Conservation (phyloP, 2,888 invertebrate species). For the Melanostoma mellinum region DNA sequence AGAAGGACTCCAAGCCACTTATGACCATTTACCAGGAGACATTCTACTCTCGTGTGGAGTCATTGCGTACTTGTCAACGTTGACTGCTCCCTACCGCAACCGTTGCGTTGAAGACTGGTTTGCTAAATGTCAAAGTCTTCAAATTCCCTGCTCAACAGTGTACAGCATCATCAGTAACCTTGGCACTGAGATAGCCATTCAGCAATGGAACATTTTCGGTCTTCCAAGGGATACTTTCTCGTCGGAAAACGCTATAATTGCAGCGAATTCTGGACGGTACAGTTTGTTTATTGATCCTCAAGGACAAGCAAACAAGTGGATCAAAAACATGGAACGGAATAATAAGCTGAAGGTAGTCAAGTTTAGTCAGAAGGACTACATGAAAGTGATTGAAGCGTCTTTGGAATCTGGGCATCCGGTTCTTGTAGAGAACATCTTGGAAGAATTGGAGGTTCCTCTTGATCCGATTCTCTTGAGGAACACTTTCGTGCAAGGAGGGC, state of each 20-base stretch:
- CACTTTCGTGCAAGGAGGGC: slow-evolving; percentile 90
- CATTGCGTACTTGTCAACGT: slow-evolving; percentile 94
- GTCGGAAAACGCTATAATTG: slow-evolving; percentile 94
- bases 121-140: slow-evolving; percentile 85
- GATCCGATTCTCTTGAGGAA: slow-evolving; percentile 91
- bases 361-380: slow-evolving; percentile 81
- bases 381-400: slow-evolving; percentile 85
- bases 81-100: slow-evolving; percentile 87
- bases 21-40: slow-evolving; percentile 93
- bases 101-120: slow-evolving; percentile 88
- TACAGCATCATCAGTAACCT: slow-evolving; percentile 89
- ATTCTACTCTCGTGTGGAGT: slow-evolving; percentile 93
- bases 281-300: slow-evolving; percentile 96
- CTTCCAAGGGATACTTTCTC: slow-evolving; percentile 92
- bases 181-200: slow-evolving; percentile 90
- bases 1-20: slow-evolving; percentile 87
- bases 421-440: slow-evolving; percentile 92
- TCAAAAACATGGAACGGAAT: slow-evolving; percentile 90
- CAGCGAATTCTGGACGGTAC: slow-evolving; percentile 92
- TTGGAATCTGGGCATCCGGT: slow-evolving; percentile 89
- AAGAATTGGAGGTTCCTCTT: slow-evolving; percentile 92
- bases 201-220: slow-evolving; percentile 92
- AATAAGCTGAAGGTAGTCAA: slow-evolving; percentile 80
- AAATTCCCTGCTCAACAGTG: slow-evolving; percentile 89
- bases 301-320: slow-evolving; percentile 96